Percentiles rank a stretch among this genome's conserved stretches.
These are phyloP conservation scores for Armadillidium nasatum DNA, from an alignment of 1,140 invertebrate genomes.

Conservation along the genomic window DNA sequence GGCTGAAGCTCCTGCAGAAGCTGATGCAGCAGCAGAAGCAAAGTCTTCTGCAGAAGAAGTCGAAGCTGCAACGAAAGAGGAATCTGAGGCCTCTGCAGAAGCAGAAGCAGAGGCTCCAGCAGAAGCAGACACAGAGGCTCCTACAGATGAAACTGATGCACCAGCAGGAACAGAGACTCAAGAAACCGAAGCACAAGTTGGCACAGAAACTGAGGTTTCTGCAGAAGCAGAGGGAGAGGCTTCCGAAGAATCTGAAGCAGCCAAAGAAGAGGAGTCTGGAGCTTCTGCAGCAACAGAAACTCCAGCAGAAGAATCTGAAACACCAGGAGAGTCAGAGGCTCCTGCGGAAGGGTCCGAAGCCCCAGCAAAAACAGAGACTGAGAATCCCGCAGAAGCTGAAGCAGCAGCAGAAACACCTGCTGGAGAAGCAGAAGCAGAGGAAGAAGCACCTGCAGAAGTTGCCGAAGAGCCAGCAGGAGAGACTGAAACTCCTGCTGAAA, in stretches of 20 bases:
- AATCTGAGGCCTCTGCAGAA: too few species aligned
- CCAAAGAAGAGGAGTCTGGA: not conserved
- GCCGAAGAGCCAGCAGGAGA: not conserved
- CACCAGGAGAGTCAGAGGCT: not conserved
- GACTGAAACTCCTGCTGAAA: not conserved
- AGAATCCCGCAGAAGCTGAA: not conserved
- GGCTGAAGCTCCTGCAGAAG: not conserved
- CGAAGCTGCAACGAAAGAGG: too few species aligned
- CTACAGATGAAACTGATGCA: not conserved
- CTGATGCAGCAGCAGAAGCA: not conserved
- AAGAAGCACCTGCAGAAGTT: not conserved
- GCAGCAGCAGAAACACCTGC: not conserved
- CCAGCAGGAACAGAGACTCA: not conserved
- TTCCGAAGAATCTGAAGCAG: not conserved
- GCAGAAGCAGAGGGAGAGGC: not conserved
- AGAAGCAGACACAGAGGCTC: not conserved
- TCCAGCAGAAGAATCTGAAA: not conserved
- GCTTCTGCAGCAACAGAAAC: not conserved
- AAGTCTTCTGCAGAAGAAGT: too few species aligned
- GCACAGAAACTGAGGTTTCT: not conserved
- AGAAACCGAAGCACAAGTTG: not conserved
- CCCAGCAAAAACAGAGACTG: not conserved
- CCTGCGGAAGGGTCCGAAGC: too few species aligned
- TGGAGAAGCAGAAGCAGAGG: not conserved
- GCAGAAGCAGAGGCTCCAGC: not conserved